Evolutionary conservation across 2,113 vertebrate genomes (phyloP).

Genomic region (Albula goreensis): DNA sequence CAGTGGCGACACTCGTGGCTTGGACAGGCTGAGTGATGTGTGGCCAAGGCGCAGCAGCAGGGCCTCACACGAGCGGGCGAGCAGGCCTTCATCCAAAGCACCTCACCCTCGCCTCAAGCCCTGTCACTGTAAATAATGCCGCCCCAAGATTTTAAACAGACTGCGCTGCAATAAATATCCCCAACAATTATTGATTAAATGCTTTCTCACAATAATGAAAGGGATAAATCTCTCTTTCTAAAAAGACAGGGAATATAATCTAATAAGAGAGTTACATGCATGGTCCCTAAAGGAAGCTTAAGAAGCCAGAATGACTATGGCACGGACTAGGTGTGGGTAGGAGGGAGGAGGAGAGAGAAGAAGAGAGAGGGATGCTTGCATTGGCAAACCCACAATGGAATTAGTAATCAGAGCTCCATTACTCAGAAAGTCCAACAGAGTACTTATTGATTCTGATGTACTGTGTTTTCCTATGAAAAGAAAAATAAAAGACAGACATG

Average conservation of each 20-base stretch:
- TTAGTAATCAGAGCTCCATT: conserved; percentile 60
- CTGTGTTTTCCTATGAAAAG: conserved; percentile 65
- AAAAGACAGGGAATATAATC: conserved; percentile 66
- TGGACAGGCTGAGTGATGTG: conserved; percentile 2
- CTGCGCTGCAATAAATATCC: conserved; percentile 55
- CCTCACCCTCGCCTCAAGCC: conserved; percentile 32
- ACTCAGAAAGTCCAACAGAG: conserved; percentile 64
- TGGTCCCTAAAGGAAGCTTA: conserved; percentile 49
- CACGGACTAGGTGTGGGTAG: conserved; percentile 23
- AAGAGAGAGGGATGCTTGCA: conserved; percentile 1
- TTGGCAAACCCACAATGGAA: conserved; percentile 50
- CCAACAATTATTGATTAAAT: conserved; percentile 68
- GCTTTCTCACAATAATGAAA: conserved; percentile 68
- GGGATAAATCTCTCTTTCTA: conserved; percentile 61
- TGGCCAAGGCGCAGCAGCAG: not conserved
- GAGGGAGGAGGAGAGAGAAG: not conserved
- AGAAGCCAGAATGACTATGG: conserved; percentile 60
- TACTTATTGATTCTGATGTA: conserved; percentile 68
- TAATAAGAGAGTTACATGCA: conserved; percentile 62
- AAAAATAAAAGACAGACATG: not conserved
- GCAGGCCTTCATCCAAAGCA: conserved; percentile 31
- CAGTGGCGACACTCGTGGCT: too few relatives aligned
- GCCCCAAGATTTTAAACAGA: conserved; percentile 53
- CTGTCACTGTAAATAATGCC: conserved; percentile 52
- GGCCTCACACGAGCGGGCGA: too few relatives aligned